A percentile compares a stretch with the other conserved stretches of the same genome.
These are phyloP conservation scores for Chionoecetes opilio DNA, from an alignment of 1,140 invertebrate species.

Conservation along the genomic window DNA sequence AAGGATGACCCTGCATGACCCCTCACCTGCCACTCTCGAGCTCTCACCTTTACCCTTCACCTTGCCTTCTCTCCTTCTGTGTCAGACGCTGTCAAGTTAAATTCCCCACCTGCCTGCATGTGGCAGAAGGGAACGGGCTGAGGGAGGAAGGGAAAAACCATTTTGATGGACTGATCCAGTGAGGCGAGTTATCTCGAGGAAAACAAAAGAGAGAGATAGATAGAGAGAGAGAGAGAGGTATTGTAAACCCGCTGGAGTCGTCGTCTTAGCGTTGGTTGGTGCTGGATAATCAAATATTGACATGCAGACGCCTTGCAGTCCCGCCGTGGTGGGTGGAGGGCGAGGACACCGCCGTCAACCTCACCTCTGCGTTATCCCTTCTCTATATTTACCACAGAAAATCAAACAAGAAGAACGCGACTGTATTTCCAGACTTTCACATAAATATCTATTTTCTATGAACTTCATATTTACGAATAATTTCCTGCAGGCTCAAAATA, in stretches of 20 bases:
- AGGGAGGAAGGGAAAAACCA: neutral
- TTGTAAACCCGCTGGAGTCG: neutral
- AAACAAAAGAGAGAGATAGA: neutral
- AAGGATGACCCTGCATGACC: neutral
- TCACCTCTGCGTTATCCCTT: neutral
- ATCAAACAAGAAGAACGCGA: neutral
- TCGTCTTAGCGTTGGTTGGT: neutral
- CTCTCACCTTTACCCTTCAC: neutral
- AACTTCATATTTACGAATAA: too few relatives aligned
- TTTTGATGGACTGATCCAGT: neutral
- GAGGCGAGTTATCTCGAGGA: neutral
- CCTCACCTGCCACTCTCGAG: neutral
- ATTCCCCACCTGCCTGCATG: neutral
- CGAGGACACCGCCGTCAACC: too few relatives aligned
- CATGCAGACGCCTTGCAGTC: neutral
- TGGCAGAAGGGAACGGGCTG: neutral
- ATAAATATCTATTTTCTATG: too few relatives aligned
- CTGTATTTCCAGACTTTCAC: too few relatives aligned
- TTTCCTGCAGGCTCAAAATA: too few relatives aligned
- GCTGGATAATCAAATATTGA: neutral
- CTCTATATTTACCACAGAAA: neutral
- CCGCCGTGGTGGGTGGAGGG: neutral
- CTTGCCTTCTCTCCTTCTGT: neutral
- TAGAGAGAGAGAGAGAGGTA: neutral
- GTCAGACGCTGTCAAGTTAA: neutral